phyloP scores from a whole-genome alignment of 1,140 invertebrate species.

The Proales similis region DNA sequence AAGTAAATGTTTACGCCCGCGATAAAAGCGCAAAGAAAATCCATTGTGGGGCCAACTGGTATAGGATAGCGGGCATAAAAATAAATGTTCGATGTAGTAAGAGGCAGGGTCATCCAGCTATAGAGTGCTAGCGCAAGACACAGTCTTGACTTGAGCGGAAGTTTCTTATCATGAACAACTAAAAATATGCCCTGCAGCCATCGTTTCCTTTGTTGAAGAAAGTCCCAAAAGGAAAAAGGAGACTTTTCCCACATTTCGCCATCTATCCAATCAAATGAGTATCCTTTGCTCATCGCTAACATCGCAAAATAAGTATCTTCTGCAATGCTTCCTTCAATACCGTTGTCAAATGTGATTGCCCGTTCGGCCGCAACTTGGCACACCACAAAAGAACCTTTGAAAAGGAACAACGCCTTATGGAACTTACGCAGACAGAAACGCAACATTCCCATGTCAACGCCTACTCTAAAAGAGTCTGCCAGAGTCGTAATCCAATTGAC shows the following conservation, averaged over 20 bases:
- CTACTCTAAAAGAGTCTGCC: constrained; percentile 88
- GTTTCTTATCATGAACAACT: constrained; percentile 78
- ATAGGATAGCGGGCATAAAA: constrained; percentile 76
- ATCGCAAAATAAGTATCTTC: constrained; percentile 95
- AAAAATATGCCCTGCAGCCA: constrained; percentile 93
- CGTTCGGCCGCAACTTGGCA: constrained; percentile 76
- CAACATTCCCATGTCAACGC: constrained; percentile 81
- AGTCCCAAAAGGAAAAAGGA: constrained; percentile 86
- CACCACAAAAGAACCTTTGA: constrained; percentile 65
- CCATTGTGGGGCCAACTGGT: constrained; percentile 65
- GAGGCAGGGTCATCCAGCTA: constrained; percentile 86
- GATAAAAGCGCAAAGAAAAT: constrained; percentile 78
- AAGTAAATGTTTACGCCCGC: constrained; percentile 85
- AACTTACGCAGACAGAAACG: constrained; percentile 84
- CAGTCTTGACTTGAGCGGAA: constrained; percentile 73
- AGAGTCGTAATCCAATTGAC: constrained; percentile 94
- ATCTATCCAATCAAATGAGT: constrained; percentile 51
- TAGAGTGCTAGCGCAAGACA: constrained; percentile 81
- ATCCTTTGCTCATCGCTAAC: constrained; percentile 62
- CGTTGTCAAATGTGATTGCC: constrained; percentile 86
- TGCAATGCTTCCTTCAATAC: constrained; percentile 86
- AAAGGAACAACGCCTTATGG: constrained; percentile 88
- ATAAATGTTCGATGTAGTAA: constrained; percentile 79
- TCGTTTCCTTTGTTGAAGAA: constrained; percentile 85
- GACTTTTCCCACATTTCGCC: constrained; percentile 95